Conservation (phyloP, 2,888 invertebrate species). For the Sinodicranocentrus sp. region DNA sequence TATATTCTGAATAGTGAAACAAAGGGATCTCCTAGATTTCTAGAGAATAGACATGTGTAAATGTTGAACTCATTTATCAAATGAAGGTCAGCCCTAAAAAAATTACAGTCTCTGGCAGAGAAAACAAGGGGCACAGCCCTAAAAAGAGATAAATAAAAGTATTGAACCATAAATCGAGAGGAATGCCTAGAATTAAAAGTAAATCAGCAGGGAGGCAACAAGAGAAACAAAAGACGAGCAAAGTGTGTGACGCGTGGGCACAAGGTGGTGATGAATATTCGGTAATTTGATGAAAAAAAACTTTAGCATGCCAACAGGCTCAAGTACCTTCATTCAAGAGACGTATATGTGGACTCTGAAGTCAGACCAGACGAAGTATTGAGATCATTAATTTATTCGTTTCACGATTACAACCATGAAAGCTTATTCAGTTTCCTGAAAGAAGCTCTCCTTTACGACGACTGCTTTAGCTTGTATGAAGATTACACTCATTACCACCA, state of each 20-base stretch:
- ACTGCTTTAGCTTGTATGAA: slow-evolving; percentile 22
- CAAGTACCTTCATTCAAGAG: no score
- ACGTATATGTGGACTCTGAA: background rate
- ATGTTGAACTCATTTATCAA: slow-evolving; percentile 55
- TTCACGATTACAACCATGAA: slow-evolving; percentile 38
- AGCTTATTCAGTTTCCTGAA: slow-evolving; percentile 52
- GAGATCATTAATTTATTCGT: slow-evolving; percentile 45
- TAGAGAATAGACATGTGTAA: no score
- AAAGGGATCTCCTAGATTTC: no score
- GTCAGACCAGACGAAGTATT: background rate
- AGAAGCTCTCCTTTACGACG: slow-evolving; percentile 7
- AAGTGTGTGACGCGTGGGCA: slow-evolving; percentile 61
- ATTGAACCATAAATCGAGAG: slow-evolving; percentile 55
- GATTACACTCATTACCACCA: slow-evolving; percentile 63
- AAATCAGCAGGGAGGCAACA: slow-evolving; percentile 42
- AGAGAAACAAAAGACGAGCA: slow-evolving; percentile 10
- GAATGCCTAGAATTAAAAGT: slow-evolving; percentile 63
- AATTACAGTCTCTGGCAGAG: slow-evolving; percentile 28
- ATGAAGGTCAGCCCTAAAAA: slow-evolving; percentile 43
- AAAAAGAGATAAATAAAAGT: slow-evolving; percentile 58
- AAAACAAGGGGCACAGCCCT: slow-evolving; percentile 58
- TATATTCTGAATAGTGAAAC: no score
- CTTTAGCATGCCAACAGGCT: background rate
- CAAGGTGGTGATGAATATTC: slow-evolving; percentile 66
- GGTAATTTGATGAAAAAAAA: slow-evolving; percentile 50